Evolutionary conservation across 2,888 invertebrate species (phyloP).

Genomic region (Apodemia mormo): DNA sequence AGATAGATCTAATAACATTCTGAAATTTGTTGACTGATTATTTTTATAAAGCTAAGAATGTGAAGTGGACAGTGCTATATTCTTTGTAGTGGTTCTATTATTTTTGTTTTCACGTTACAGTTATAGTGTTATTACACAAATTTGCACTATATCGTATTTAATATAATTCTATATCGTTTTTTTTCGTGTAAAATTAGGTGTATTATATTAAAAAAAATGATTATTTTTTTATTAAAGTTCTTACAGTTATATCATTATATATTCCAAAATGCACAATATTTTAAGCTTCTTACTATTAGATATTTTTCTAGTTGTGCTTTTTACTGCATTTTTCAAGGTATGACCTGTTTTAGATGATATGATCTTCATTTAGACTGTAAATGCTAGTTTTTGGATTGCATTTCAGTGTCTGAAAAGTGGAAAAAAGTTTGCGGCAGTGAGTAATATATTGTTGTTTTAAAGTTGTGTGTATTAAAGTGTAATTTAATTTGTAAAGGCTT

Average conservation of each 20-base stretch:
- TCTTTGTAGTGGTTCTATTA: slow-evolving; percentile 33
- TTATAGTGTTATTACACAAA: background rate
- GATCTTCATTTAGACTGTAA: slow-evolving; percentile 52
- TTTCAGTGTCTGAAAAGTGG: slow-evolving; percentile 80
- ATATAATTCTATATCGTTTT: background rate
- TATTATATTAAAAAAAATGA: background rate
- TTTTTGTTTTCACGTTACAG: background rate
- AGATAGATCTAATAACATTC: background rate
- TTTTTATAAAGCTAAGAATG: slow-evolving; percentile 64
- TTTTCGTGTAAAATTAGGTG: background rate
- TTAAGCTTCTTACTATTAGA: slow-evolving; percentile 22
- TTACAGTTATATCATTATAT: slow-evolving; percentile 20
- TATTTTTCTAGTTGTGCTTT: slow-evolving; percentile 33
- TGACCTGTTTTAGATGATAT: slow-evolving; percentile 43
- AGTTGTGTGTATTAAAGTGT: slow-evolving; percentile 52
- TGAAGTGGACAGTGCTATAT: slow-evolving; percentile 73
- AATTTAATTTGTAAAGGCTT: slow-evolving; percentile 46
- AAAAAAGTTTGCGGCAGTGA: slow-evolving; percentile 80
- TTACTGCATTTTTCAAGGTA: slow-evolving; percentile 32
- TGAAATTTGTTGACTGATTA: slow-evolving; percentile 5
- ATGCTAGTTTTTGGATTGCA: slow-evolving; percentile 76
- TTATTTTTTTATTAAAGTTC: slow-evolving; percentile 12
- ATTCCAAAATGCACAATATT: slow-evolving; percentile 22
- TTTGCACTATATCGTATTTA: slow-evolving; percentile 7
- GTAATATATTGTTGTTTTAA: slow-evolving; percentile 55